Evolutionary conservation across 1,140 invertebrate species (phyloP).

Genomic region (Saxidomus purpurata): DNA sequence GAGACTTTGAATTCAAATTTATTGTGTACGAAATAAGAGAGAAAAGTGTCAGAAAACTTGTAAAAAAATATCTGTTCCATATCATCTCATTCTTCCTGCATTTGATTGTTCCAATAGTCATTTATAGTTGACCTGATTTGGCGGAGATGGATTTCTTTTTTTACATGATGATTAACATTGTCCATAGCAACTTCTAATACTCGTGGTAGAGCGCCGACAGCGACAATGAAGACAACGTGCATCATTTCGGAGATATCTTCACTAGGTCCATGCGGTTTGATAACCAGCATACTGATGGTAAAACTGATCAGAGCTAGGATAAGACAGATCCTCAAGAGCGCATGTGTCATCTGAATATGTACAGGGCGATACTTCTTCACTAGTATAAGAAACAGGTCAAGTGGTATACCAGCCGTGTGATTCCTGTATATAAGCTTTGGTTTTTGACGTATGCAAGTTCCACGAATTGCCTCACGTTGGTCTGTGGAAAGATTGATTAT

Average conservation of each 20-base stretch:
- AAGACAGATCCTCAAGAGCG: conserved; percentile 30
- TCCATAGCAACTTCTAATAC: conserved; percentile 38
- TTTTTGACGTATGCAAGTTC: neutral
- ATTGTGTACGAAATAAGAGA: no score
- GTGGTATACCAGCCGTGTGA: conserved; percentile 32
- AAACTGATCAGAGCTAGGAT: conserved; percentile 1
- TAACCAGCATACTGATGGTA: conserved; percentile 31
- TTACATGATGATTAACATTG: conserved; percentile 15
- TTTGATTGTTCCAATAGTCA: conserved; percentile 28
- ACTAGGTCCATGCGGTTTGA: neutral
- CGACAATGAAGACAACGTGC: conserved; percentile 57
- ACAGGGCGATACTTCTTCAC: conserved; percentile 46
- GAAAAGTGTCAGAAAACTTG: no score
- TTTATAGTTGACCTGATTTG: neutral
- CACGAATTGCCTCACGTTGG: neutral
- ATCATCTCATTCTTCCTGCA: no score
- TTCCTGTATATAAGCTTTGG: conserved; percentile 11
- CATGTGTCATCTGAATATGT: conserved; percentile 37
- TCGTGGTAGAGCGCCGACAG: conserved; percentile 45
- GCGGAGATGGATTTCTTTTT: conserved; percentile 48
- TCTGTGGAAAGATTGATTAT: conserved; percentile 15
- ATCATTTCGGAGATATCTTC: conserved; percentile 53
- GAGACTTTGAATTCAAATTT: no score
- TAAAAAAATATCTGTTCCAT: no score
- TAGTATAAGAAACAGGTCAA: conserved; percentile 12